A percentile compares a stretch with the other conserved stretches of the same genome.
phyloP scores from a whole-genome alignment of 64 coral and sea anemone genomes.

The Pocillopora verrucosa region DNA sequence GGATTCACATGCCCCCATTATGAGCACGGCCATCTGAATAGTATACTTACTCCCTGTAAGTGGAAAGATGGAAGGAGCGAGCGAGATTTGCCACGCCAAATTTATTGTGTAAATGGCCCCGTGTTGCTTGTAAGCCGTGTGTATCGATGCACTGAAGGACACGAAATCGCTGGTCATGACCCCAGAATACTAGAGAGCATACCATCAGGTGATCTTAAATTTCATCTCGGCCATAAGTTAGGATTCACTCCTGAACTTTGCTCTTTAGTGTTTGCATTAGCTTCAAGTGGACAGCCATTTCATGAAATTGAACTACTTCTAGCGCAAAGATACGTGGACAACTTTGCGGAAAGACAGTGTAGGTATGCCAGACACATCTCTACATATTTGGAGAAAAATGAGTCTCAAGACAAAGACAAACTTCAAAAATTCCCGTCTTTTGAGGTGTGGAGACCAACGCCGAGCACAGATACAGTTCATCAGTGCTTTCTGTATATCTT shows the following conservation, averaged over 20 bases:
- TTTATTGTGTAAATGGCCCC: slow-evolving; percentile 28
- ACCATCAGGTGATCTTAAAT: slow-evolving; percentile 21
- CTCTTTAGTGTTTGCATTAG: slow-evolving; percentile 23
- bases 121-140: slow-evolving; percentile 39
- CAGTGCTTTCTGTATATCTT: slow-evolving; percentile 12
- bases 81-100: slow-evolving; percentile 27
- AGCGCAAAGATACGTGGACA: slow-evolving; percentile 25
- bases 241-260: slow-evolving; percentile 14
- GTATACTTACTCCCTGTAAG: slow-evolving; percentile 23
- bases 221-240: slow-evolving; percentile 9
- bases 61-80: slow-evolving; percentile 54
- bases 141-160: slow-evolving; percentile 33
- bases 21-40: neutral
- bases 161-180: slow-evolving; percentile 30
- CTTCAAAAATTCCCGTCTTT: slow-evolving; percentile 8
- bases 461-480: slow-evolving; percentile 10
- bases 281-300: slow-evolving; percentile 21
- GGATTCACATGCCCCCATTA: neutral
- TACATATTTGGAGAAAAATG: neutral
- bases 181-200: slow-evolving; percentile 23
- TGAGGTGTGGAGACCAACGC: slow-evolving; percentile 1
- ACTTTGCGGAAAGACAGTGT: slow-evolving; percentile 15
- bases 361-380: slow-evolving; percentile 18
- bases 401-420: neutral
- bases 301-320: slow-evolving; percentile 24